These are phyloP conservation scores for Perca schrenkii DNA, from an alignment of 2,113 vertebrate genomes.

Conservation along the genomic window DNA sequence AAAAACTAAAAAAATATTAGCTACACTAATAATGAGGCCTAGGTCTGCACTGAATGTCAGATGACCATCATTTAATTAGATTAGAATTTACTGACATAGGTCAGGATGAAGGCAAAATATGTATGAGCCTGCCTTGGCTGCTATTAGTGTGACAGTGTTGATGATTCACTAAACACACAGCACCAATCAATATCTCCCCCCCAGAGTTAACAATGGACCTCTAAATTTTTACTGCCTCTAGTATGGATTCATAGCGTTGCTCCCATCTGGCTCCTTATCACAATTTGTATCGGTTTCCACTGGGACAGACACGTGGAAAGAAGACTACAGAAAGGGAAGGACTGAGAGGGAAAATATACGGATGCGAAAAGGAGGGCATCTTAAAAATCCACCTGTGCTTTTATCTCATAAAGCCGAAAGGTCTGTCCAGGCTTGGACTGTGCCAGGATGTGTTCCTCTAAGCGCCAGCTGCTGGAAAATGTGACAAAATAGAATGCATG, in stretches of 20 bases:
- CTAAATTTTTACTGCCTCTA: slow-evolving; percentile 59
- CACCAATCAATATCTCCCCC: slow-evolving; percentile 51
- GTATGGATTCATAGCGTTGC: slow-evolving; percentile 57
- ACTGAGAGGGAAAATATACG: not conserved
- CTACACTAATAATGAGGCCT: not conserved
- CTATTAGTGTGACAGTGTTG: slow-evolving; percentile 52
- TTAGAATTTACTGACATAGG: not conserved
- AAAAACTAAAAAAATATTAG: not conserved
- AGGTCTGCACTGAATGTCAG: not conserved
- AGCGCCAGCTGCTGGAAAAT: not conserved
- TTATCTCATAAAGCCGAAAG: slow-evolving; percentile 35
- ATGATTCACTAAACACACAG: slow-evolving; percentile 56
- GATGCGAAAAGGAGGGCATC: not conserved
- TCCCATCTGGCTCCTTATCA: slow-evolving; percentile 73
- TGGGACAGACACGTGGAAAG: slow-evolving; percentile 27
- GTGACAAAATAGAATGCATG: not conserved
- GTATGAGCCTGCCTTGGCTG: slow-evolving; percentile 33
- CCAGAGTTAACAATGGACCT: slow-evolving; percentile 53
- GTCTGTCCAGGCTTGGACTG: slow-evolving; percentile 10
- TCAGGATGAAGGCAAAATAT: slow-evolving; percentile 27
- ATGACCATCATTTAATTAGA: slow-evolving; percentile 23
- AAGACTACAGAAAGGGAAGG: not conserved
- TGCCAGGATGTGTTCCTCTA: not conserved
- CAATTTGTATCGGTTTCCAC: slow-evolving; percentile 58
- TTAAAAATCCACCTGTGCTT: slow-evolving; percentile 27